phyloP scores from a whole-genome alignment of 2,797 vertebrate genomes.

The Sebastes minor region DNA sequence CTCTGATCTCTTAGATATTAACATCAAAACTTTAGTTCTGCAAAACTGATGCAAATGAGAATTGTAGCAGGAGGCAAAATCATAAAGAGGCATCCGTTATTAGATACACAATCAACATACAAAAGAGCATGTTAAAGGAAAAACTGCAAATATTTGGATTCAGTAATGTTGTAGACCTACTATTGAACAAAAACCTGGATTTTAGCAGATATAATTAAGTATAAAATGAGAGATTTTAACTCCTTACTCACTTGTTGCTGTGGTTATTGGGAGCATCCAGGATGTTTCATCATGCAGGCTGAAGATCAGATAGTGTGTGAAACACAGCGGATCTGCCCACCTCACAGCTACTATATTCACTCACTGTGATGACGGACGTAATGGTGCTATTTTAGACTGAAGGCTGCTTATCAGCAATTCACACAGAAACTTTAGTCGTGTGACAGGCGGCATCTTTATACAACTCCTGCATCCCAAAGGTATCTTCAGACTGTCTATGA shows the following conservation, averaged over 20 bases:
- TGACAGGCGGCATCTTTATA: not conserved
- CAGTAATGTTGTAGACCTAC: not conserved
- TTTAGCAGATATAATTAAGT: not conserved
- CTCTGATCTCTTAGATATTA: not conserved
- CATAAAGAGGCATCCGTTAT: not conserved
- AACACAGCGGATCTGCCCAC: conserved; percentile 24
- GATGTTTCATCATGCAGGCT: conserved; percentile 35
- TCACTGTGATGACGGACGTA: not conserved
- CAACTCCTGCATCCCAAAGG: not conserved
- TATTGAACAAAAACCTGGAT: not conserved
- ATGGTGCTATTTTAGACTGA: conserved; percentile 5
- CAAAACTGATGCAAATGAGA: not conserved
- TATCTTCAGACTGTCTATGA: too few relatives aligned
- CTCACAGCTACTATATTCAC: not conserved
- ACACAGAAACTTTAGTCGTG: not conserved
- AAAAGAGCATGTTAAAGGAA: not conserved
- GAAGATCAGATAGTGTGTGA: conserved; percentile 39
- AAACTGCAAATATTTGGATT: not conserved
- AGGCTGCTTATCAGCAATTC: conserved; percentile 23
- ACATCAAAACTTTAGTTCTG: not conserved
- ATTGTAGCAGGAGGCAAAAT: not conserved
- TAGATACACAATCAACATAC: not conserved
- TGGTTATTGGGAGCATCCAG: not conserved
- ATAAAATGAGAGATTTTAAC: not conserved
- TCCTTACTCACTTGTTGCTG: conserved; percentile 41